A percentile compares a stretch with the other conserved stretches of the same genome.
Conservation (phyloP, 2,888 invertebrate species). For the Formica aserva region DNA sequence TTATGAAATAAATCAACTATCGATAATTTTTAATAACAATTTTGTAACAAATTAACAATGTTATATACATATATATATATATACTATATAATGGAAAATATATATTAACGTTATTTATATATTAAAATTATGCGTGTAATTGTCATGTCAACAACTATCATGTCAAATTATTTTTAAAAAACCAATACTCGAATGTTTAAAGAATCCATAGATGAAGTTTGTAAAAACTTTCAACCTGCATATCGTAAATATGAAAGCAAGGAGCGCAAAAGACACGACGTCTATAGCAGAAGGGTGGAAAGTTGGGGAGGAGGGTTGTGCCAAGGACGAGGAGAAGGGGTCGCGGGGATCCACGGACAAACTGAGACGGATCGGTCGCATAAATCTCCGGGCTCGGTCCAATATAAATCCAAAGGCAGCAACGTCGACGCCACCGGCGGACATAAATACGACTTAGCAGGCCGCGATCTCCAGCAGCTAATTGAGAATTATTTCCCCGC, state of each 20-base stretch:
- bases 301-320: slow-evolving; percentile 18
- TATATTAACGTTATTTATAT: not conserved
- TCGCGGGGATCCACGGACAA: slow-evolving; percentile 76
- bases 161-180: not conserved
- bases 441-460: slow-evolving; percentile 85
- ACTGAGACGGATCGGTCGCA: slow-evolving; percentile 85
- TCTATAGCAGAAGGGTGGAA: slow-evolving; percentile 4
- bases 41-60: not conserved
- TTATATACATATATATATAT: not conserved
- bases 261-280: slow-evolving; percentile 17
- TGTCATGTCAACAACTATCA: not conserved
- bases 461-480: slow-evolving; percentile 78
- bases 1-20: not conserved
- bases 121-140: not conserved
- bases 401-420: slow-evolving; percentile 81
- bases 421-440: slow-evolving; percentile 63
- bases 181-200: not conserved
- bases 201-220: not conserved
- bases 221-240: not conserved
- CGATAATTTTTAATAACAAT: not conserved
- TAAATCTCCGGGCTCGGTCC: slow-evolving; percentile 82
- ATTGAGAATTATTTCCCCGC: slow-evolving; percentile 85
- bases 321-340: slow-evolving; percentile 45
- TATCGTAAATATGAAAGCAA: slow-evolving; percentile 6
- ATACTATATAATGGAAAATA: too few species aligned